phyloP scores from a whole-genome alignment of 2,797 vertebrate genomes.

The Gobionotothen gibberifrons region DNA sequence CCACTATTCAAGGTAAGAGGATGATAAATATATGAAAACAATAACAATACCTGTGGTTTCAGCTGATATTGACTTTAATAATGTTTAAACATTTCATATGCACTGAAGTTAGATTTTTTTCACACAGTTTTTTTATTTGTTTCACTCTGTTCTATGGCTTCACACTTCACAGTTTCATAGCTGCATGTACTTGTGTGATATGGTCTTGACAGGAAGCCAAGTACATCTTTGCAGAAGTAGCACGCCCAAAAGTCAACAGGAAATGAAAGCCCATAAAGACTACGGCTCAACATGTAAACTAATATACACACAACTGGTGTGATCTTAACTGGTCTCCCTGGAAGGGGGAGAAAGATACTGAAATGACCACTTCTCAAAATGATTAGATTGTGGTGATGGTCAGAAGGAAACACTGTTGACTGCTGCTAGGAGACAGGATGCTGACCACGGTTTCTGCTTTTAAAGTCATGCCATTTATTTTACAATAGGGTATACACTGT shows the following conservation, averaged over 20 bases:
- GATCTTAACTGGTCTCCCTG: not conserved
- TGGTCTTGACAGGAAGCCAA: slow-evolving; percentile 45
- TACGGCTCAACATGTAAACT: not conserved
- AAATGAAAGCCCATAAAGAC: slow-evolving; percentile 43
- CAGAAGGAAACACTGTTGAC: not conserved
- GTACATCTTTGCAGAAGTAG: not conserved
- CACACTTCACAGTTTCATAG: not conserved
- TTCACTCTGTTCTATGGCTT: not conserved
- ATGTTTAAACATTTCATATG: not conserved
- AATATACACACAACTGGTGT: not conserved
- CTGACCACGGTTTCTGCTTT: not conserved
- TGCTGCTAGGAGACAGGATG: not conserved
- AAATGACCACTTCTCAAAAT: not conserved
- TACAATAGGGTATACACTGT: no score
- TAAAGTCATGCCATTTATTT: no score
- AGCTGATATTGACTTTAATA: not conserved
- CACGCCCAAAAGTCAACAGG: slow-evolving; percentile 51
- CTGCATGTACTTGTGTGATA: not conserved
- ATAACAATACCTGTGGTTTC: not conserved
- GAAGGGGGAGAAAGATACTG: not conserved
- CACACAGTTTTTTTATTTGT: no score
- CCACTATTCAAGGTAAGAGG: not conserved
- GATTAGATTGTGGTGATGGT: not conserved
- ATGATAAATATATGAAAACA: not conserved
- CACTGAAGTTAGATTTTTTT: not conserved